Evolutionary conservation across 2,797 vertebrate genomes (phyloP).

Genomic region (Neosilurus hyrtlii): DNA sequence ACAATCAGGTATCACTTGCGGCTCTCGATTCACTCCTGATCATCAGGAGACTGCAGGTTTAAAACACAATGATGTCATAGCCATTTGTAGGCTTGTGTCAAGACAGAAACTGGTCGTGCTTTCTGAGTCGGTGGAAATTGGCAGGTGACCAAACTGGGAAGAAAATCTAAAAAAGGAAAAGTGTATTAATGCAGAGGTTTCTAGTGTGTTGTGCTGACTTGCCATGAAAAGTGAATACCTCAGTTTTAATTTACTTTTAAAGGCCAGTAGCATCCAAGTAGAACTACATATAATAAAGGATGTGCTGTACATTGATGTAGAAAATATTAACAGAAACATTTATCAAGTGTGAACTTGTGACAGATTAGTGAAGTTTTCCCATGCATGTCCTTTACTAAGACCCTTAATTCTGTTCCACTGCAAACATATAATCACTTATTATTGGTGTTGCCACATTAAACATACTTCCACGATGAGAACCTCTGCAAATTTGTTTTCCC

Average conservation of each 20-base stretch:
- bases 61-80: too few species aligned
- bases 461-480: not conserved
- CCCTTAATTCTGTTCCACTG: not conserved
- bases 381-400: not conserved
- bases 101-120: not conserved
- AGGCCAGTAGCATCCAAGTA: slow-evolving; percentile 16
- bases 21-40: too few species aligned
- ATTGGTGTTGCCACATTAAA: not conserved
- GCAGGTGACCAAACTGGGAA: not conserved
- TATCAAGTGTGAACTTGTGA: not conserved
- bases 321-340: not conserved
- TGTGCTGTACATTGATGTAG: not conserved
- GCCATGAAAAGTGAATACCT: not conserved
- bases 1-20: not conserved
- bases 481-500: not conserved
- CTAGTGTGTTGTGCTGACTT: not conserved
- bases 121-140: not conserved
- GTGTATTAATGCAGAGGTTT: not conserved
- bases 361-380: not conserved
- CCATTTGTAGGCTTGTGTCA: not conserved
- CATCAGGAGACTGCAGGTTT: not conserved
- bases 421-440: slow-evolving; percentile 8
- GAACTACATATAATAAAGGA: slow-evolving; percentile 9
- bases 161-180: slow-evolving; percentile 1
- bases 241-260: slow-evolving; percentile 20